Conservation (phyloP, 2,888 invertebrate genomes). For the Chymomyza procnemis region DNA sequence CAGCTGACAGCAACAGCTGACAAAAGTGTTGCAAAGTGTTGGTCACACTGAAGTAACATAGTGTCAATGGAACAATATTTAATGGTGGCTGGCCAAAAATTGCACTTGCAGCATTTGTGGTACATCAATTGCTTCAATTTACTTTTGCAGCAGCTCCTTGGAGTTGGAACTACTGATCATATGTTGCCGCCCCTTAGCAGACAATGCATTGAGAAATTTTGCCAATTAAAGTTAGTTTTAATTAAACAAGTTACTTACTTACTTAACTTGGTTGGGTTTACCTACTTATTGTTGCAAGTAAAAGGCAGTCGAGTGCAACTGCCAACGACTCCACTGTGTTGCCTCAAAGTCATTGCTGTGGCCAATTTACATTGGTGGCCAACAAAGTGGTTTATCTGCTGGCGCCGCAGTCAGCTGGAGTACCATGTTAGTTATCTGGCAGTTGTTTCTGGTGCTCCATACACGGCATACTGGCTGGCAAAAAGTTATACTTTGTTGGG, state of each 20-base stretch:
- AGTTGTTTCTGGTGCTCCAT: no score
- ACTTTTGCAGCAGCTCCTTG: slow-evolving; percentile 25
- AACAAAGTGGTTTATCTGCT: neutral
- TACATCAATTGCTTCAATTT: slow-evolving; percentile 22
- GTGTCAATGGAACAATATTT: neutral
- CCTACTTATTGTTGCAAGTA: slow-evolving; percentile 54
- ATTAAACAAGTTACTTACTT: slow-evolving; percentile 57
- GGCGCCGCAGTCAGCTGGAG: no score
- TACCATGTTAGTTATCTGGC: no score
- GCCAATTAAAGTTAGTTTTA: slow-evolving; percentile 75
- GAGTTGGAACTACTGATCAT: no score
- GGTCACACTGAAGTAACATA: no score
- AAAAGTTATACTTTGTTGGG: neutral
- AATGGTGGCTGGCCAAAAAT: neutral
- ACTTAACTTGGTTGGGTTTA: no score
- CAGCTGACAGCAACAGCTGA: no score
- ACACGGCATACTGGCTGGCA: no score
- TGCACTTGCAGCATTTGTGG: slow-evolving; percentile 6
- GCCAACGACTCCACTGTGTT: neutral
- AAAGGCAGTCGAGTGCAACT: neutral
- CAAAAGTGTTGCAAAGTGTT: no score
- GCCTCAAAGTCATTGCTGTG: neutral
- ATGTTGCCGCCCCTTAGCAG: no score
- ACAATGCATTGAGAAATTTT: slow-evolving; percentile 47
- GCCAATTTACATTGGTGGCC: neutral